phyloP scores from a whole-genome alignment of 92 coral and sea anemone species.

The Palythoa grandis region DNA sequence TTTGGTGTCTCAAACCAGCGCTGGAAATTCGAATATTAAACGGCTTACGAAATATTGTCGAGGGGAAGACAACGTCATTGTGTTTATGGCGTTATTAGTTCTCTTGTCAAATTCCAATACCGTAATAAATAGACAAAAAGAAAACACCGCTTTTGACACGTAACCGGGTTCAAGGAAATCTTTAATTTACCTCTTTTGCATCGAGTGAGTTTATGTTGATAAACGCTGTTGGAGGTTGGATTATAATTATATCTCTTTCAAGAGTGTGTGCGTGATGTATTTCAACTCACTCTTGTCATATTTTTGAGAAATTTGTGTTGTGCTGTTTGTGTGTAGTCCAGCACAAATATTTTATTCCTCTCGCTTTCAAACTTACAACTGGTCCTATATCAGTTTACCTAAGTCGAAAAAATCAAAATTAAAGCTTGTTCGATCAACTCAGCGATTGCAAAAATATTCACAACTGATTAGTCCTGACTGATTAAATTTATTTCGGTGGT shows the following conservation, averaged over 20 bases:
- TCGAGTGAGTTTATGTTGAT: not conserved
- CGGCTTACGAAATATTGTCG: conserved; percentile 20
- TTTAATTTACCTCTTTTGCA: not conserved
- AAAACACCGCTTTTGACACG: not conserved
- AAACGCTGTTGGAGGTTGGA: not conserved
- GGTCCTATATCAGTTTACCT: not conserved
- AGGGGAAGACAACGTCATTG: conserved; percentile 8
- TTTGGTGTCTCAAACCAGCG: not conserved
- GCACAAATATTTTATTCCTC: not conserved
- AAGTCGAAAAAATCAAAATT: conserved; percentile 5
- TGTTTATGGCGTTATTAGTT: not conserved
- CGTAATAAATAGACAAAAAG: not conserved
- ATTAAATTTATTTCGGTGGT: conserved; percentile 1
- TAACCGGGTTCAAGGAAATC: not conserved
- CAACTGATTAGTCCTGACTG: not conserved
- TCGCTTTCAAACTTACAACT: not conserved
- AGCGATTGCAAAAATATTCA: not conserved
- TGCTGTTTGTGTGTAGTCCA: not conserved
- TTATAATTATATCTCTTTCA: not conserved
- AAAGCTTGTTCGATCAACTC: not conserved
- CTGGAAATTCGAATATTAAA: not conserved
- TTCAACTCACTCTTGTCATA: not conserved
- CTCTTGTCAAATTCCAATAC: conserved; percentile 18
- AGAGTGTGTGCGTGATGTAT: conserved; percentile 1
- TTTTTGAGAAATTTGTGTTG: not conserved